Evolutionary conservation across 1,140 invertebrate genomes (phyloP).

Genomic region (Aphidius gifuensis): DNA sequence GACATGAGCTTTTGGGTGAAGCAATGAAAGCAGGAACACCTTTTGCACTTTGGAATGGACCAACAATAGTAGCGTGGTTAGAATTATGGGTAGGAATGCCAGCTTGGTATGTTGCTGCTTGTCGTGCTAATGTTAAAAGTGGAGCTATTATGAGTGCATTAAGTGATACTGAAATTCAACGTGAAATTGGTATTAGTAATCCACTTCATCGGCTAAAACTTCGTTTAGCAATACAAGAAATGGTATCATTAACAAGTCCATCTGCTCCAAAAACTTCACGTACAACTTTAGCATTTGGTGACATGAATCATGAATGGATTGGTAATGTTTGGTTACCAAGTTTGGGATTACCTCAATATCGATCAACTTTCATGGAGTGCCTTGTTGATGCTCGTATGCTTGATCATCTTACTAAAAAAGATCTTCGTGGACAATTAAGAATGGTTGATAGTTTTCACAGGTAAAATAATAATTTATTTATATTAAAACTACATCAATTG

Average conservation of each 20-base stretch:
- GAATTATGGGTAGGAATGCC: slow-evolving; percentile 99
- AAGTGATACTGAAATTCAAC: slow-evolving; percentile 98
- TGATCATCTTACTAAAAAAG: slow-evolving; percentile 99
- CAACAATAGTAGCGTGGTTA: slow-evolving; percentile 98
- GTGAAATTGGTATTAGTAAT: slow-evolving; percentile 99
- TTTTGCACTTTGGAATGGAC: slow-evolving; percentile 99
- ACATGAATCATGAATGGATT: slow-evolving; percentile 99
- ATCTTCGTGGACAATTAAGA: slow-evolving; percentile 94
- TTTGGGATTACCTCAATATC: slow-evolving; percentile 92
- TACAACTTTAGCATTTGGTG: slow-evolving; percentile 95
- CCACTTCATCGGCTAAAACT: slow-evolving; percentile 96
- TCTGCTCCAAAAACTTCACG: slow-evolving; percentile 93
- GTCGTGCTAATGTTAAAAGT: slow-evolving; percentile 98
- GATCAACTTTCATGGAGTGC: slow-evolving; percentile 99
- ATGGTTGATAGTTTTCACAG: slow-evolving; percentile 99
- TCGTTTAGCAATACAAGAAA: slow-evolving; percentile 96
- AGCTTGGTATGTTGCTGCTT: slow-evolving; percentile 99
- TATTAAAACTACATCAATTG: too few species aligned
- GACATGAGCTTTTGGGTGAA: slow-evolving; percentile 93
- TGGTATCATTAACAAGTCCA: slow-evolving; percentile 97
- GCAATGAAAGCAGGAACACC: slow-evolving; percentile 99
- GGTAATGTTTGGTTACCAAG: slow-evolving; percentile 97
- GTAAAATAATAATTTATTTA: too few species aligned
- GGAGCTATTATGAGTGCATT: slow-evolving; percentile 99
- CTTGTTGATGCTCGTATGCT: slow-evolving; percentile 99